Evolutionary conservation across 2,113 vertebrate genomes (phyloP), one percentile per base, ranked within the genome.

Genomic region (Perognathus longimembris): DNA sequence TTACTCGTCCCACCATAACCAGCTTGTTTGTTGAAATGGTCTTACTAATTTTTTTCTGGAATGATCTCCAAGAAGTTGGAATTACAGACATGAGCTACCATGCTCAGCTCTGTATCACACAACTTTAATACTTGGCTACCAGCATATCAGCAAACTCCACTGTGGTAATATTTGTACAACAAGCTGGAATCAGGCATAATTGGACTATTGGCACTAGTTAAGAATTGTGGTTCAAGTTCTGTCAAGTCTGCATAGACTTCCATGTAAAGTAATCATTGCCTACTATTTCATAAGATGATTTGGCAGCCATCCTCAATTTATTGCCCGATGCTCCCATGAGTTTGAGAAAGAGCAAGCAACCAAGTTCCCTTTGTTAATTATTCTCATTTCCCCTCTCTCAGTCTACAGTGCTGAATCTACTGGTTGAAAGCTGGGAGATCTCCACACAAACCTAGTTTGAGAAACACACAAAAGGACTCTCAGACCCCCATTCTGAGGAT

Each of bases 211-310:
- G 61, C 36, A 28, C 87, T 89, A 86, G 93, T 67, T 54, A 86
- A 86, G 26, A 77, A 73, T 63, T 90, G 45, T 61, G 57, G 57
- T 78, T 81, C 92, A 81, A 89, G 78, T 89, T 91, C 26, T 84
- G 63, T 87, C 92, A 40, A 61, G 59, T 70, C 70, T 94, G 42
- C 57, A 67, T 67, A 81, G 88, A 78, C n/a, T 36, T 84, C 64
- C 69, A 54, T 15, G 70, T 78, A 73, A 10, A 95, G 67, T 93
- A 74, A 84, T n/a, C n/a, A 80, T 36, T 69, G 54, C 34, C 50
- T 64, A 74, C 12, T 77, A 15, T 87, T 92, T 92, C 81, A 42
- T 36, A 80, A 88, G 50, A 71, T 76, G 30, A 28, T 77, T n/a
- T 54, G 80, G 70, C 73, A 89, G 45, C 32, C 40, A 59, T 24